These are phyloP conservation scores for Elephas maximus DNA, from an alignment of 2,113 vertebrate species.

Conservation along the genomic window DNA sequence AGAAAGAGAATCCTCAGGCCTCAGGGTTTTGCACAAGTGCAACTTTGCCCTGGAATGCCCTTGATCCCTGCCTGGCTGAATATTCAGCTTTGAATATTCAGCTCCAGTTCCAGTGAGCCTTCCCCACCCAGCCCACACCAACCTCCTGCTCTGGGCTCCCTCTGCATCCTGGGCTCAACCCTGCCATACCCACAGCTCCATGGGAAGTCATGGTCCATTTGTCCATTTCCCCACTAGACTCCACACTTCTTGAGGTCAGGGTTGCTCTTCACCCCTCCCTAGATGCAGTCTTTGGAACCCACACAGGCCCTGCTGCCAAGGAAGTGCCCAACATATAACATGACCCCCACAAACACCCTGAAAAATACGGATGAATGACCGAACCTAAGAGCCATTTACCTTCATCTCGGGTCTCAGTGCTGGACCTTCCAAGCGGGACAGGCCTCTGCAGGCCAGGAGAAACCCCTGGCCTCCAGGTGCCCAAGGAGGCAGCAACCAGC, in stretches of 20 bases:
- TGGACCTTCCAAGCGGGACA: rapidly evolving
- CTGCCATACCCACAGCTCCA: rapidly evolving
- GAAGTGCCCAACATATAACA: not conserved
- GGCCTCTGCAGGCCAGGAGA: not conserved
- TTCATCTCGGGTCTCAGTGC: not conserved
- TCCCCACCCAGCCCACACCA: not conserved
- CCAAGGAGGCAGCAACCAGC: not conserved
- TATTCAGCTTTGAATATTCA: not conserved
- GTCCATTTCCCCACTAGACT: not conserved
- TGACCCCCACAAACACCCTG: too few relatives aligned
- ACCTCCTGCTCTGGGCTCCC: not conserved
- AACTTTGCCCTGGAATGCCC: not conserved
- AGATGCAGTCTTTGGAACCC: not conserved
- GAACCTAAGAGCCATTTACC: not conserved
- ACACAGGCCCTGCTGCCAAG: not conserved
- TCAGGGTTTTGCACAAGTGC: not conserved
- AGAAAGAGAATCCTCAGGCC: not conserved
- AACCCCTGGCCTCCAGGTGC: not conserved
- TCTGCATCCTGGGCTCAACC: not conserved
- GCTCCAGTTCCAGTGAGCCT: not conserved
- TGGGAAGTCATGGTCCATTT: rapidly evolving
- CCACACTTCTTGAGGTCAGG: not conserved
- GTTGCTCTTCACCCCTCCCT: not conserved
- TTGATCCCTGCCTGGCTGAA: not conserved
- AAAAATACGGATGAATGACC: not conserved